Evolutionary conservation across 2,888 invertebrate genomes (phyloP), one percentile per base, ranked within the genome.

Genomic region (Stegana nigrithorax): DNA sequence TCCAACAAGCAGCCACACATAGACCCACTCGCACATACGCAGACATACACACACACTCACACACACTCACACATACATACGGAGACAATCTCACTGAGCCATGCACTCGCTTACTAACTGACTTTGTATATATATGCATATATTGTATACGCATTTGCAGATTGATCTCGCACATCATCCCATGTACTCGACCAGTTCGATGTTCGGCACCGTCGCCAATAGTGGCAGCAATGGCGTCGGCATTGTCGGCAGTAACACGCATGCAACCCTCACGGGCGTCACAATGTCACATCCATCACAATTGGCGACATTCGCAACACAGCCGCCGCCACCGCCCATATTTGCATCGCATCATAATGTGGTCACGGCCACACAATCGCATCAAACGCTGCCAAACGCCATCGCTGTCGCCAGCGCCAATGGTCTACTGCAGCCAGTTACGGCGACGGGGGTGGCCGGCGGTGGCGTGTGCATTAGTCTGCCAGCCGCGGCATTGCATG

Each of bases 241-340:
- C 21, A 17, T 47, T 25, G 14, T 25, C 3, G 25, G 25, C 47
- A 84, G n/a, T n/a, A n/a, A n/a, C n/a, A n/a, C n/a, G n/a, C n/a
- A 83, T 63, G 78, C 74, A 66, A 83, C 84, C 72, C 80, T 81
- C 71, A 83, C 83, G 65, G 85, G 84, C 67, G 84, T 85, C 71
- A 85, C 86, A 64, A 85, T 86, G 84, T 85, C 86, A 67, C 86
- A 85, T 84, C 84, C 84, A 75, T 83, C 85, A 74, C 86, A 85
- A 77, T 72, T 85, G 82, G 84, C 84, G 72, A 85, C 86, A 70
- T 86, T 86, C 71, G 82, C 86, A 64, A 73, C 84, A 66, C 77
- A 84, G 67, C 83, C 84, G 63, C 81, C 83, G 59, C 75, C 36
- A 36, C 47, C 75, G 36, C 82, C 84, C 62, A 79, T 84, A 70